These are phyloP conservation scores for Alcedo quadribrachys DNA, from an alignment of 2,797 vertebrate genomes.

Conservation along the genomic window DNA sequence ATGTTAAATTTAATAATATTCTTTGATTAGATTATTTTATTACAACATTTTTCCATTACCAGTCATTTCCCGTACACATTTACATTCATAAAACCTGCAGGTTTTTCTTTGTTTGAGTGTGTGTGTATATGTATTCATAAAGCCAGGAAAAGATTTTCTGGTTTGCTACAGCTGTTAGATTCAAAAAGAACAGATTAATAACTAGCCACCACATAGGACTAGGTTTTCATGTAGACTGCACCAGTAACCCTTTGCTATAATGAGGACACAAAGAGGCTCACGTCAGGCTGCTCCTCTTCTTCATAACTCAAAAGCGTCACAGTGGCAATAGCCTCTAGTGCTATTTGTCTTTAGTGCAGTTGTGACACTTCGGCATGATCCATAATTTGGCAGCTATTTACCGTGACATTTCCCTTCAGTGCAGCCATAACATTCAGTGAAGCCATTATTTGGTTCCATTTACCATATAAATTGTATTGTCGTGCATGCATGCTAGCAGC, in stretches of 20 bases:
- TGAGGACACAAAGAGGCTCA: constrained; percentile 81
- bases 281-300: constrained; percentile 77
- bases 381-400: constrained; percentile 89
- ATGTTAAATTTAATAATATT: constrained; percentile 73
- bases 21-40: constrained; percentile 77
- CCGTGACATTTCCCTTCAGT: constrained; percentile 87
- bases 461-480: constrained; percentile 90
- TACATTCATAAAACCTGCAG: constrained; percentile 69
- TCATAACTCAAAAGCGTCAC: constrained; percentile 83
- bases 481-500: constrained; percentile 84
- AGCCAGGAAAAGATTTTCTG: constrained; percentile 44
- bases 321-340: constrained; percentile 81
- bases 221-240: constrained; percentile 60
- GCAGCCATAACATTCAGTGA: constrained; percentile 86
- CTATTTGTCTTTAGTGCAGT: constrained; percentile 86
- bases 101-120: constrained; percentile 57
- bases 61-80: constrained; percentile 72
- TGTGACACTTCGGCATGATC: constrained; percentile 86
- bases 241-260: constrained; percentile 77
- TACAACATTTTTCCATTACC: constrained; percentile 69
- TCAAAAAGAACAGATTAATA: constrained; percentile 76
- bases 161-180: constrained; percentile 63
- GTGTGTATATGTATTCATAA: constrained; percentile 8
- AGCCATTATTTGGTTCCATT: constrained; percentile 87
- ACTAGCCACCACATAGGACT: constrained; percentile 60